Percentiles rank a stretch among this genome's conserved stretches.
Conservation (phyloP, 2,797 vertebrate genomes). For the Cryptoblepharus egeriae region DNA sequence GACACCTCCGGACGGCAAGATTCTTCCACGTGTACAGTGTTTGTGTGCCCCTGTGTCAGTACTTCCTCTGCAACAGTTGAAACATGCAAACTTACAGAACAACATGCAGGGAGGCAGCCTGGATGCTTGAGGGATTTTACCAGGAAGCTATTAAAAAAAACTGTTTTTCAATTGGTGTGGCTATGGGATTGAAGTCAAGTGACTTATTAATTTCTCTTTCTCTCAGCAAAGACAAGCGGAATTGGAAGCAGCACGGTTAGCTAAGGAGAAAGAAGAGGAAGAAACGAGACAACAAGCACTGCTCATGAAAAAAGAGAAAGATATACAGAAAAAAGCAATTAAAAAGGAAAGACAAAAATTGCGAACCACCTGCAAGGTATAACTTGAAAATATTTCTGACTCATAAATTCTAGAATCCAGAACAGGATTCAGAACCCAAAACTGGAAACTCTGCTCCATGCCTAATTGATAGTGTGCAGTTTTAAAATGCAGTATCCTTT, state of each 20-base stretch:
- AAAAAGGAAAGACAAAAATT: slow-evolving; percentile 98
- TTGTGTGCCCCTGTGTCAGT: not conserved
- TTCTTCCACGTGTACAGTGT: no score
- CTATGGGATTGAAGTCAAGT: not conserved
- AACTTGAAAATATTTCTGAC: not conserved
- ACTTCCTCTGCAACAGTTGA: not conserved
- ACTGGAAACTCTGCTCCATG: not conserved
- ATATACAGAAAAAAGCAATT: slow-evolving; percentile 97
- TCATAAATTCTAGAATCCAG: not conserved
- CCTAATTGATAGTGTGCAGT: not conserved
- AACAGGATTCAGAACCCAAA: not conserved
- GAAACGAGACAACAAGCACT: slow-evolving; percentile 90
- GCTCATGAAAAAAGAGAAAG: slow-evolving; percentile 95
- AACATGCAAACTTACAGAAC: no score
- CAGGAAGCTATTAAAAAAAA: not conserved
- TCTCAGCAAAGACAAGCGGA: slow-evolving; percentile 91
- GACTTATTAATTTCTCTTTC: slow-evolving; percentile 40
- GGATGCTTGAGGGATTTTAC: no score
- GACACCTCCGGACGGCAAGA: no score
- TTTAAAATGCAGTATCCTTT: not conserved
- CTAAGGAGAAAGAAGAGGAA: slow-evolving; percentile 94
- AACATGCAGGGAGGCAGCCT: no score
- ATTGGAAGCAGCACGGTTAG: slow-evolving; percentile 88
- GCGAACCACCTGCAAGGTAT: slow-evolving; percentile 94
- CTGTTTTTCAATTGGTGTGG: not conserved